Evolutionary conservation across 2,888 invertebrate species (phyloP).

Genomic region (Amphipyra berbera): DNA sequence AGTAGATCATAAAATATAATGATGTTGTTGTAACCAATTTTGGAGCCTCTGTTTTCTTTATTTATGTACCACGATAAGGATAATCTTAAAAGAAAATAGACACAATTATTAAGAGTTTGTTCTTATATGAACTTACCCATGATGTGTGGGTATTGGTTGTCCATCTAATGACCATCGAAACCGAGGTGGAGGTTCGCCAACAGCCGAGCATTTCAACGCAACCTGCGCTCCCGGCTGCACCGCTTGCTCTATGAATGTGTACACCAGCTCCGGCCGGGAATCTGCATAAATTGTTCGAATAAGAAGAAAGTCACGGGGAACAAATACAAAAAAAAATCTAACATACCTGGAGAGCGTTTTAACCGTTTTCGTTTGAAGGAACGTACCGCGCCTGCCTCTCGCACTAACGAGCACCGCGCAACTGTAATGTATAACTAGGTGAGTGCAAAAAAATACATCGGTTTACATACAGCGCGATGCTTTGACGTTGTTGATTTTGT

Average conservation of each 20-base stretch:
- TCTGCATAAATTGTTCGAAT: conserved; percentile 85
- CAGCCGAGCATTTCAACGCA: conserved; percentile 96
- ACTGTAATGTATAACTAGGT: conserved; percentile 75
- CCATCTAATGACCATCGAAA: conserved; percentile 85
- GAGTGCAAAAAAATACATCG: conserved; percentile 61
- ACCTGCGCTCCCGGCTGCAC: conserved; percentile 92
- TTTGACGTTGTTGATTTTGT: conserved; percentile 56
- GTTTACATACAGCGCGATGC: conserved; percentile 33
- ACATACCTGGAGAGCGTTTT: conserved; percentile 80
- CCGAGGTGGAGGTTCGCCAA: conserved; percentile 95
- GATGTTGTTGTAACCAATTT: conserved; percentile 26
- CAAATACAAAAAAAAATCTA: conserved; percentile 57
- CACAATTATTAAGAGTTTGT: neutral
- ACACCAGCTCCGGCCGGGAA: conserved; percentile 94
- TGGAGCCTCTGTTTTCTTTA: conserved; percentile 10
- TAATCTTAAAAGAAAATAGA: neutral
- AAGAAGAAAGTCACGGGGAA: conserved; percentile 43
- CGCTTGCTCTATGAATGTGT: conserved; percentile 95
- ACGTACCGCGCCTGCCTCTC: conserved; percentile 69
- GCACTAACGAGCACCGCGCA: conserved; percentile 82
- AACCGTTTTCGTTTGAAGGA: conserved; percentile 81
- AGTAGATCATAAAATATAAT: conserved; percentile 43
- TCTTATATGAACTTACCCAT: conserved; percentile 71
- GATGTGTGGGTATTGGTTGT: conserved; percentile 83
- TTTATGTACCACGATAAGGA: conserved; percentile 19